Evolutionary conservation across 2,113 vertebrate species (phyloP).

Genomic region (Tupaia tana): DNA sequence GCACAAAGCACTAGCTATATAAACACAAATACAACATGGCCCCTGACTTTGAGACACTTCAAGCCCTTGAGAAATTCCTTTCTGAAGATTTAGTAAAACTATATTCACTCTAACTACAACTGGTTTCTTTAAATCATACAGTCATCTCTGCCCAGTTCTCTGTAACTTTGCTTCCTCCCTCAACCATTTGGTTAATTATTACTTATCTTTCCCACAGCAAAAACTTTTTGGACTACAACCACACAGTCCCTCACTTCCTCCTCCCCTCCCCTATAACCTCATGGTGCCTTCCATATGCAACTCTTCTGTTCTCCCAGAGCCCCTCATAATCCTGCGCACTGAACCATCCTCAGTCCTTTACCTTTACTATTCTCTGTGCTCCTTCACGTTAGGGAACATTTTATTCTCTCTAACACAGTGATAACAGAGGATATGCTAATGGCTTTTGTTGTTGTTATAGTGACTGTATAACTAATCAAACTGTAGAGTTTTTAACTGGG

Average conservation of each 20-base stretch:
- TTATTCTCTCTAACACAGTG: not conserved
- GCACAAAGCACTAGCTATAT: too few species aligned
- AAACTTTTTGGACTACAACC: not conserved
- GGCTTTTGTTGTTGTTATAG: not conserved
- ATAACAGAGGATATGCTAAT: not conserved
- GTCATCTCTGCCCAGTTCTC: not conserved
- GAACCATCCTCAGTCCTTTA: not conserved
- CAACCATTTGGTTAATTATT: constrained; percentile 25
- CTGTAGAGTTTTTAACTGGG: constrained; percentile 1
- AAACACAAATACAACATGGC: not conserved
- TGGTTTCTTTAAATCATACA: constrained; percentile 1
- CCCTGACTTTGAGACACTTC: not conserved
- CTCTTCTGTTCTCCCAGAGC: not conserved
- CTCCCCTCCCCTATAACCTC: too few species aligned
- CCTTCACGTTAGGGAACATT: not conserved
- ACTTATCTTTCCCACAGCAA: constrained; percentile 1
- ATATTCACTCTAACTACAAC: not conserved
- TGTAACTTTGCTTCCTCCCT: constrained; percentile 34
- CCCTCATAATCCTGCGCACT: not conserved
- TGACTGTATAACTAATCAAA: constrained; percentile 21
- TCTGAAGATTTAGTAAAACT: not conserved
- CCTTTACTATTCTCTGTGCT: not conserved
- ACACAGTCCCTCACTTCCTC: not conserved
- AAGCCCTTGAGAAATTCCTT: not conserved
- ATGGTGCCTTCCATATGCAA: not conserved